Base-by-base conservation (phyloP, 2,113 vertebrate species). In the Pelusios castaneus region DNA sequence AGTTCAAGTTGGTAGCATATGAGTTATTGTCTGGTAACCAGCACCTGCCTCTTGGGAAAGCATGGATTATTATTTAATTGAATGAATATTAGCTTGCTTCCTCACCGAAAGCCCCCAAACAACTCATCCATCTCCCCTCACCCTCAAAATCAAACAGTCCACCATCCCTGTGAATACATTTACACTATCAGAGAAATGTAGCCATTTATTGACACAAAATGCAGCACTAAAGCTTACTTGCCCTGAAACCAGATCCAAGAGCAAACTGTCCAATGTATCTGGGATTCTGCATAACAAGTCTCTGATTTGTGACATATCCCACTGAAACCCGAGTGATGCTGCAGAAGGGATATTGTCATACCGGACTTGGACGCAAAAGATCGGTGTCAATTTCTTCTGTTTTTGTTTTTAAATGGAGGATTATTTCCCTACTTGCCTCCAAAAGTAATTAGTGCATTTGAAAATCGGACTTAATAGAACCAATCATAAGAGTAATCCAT, bases 1-100 rank as follows among this genome's bases (percentile, higher is more conserved):
- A 47, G 29, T 24, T 67, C 14, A 17, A 10, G 2, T 0, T 0
- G 0, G 14, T 7, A 63, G 3, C 0, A 0, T 8, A 41, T 34
- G 49, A 12, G 27, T 56, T 79, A 31, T 24, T 86, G 16, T n/a
- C 70, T 0, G 1, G 76, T 78, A 80, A 82, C 60, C 63, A 81
- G 83, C 8, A 3, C 14, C 2, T 5, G 0, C 24, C 52, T 83
- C 80, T 86, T 41, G 67, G 92, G 87, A 95, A 92, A 75, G 22
- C 1, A 1, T 11, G 58, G 6, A 14, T 56, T 16, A 6, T 67
- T 70, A n/a, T n/a, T n/a, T n/a, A 58, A 82, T 54, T 38, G 34
- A 52, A 89, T 29, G 60, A 22, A 31, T 85, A 56, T 63, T 45
- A 29, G 25, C 5, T 52, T 25, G 60, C 2, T 9, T 13, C 45